Base-by-base conservation (phyloP, 1,140 invertebrate genomes). In the Chlorops oryzae region DNA sequence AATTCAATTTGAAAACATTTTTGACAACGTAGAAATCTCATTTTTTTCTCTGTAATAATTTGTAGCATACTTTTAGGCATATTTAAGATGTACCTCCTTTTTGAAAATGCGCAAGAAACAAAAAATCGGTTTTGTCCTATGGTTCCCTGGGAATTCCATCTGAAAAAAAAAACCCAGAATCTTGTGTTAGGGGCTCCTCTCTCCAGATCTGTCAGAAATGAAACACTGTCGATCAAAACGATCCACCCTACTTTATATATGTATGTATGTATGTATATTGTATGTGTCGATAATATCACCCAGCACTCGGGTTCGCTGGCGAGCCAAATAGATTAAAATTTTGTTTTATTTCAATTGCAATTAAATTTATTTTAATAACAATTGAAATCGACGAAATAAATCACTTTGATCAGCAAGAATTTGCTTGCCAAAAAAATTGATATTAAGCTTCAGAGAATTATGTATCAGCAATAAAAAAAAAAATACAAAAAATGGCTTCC, bases 11-110 rank as follows among this genome's bases (percentile, higher is more conserved):
- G 34, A 45, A 45, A 20, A 45, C 13, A 32, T 9, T 13, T 9
- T 39, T 20, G 34, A 18, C 5, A 45, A 32, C 13, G 28, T 45
- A 23, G 42, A 27, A 45, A 25, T 45, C 21, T 45, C 34, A 21
- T 45, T 45, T 45, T 24, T 45, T 45, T 45, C 7, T 32, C 13
- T 32, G 13, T 32, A 9, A 13, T 32, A 32, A 45, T 17, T 20
- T 21, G 42, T 28, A 5, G 3, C 27, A 21, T 45, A 2, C 24
- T 25, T 32, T 21, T 21, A 4, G 5, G 6, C 18, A 13, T 13
- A 28, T 45, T 44, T 23, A 28, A 24, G 20, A 28, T 24, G 25
- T 25, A 45, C 18, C 15, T 6, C 17, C 5, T 18, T 20, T 32
- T 28, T 25, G 6, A 9, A 18, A 32, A 21, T 32, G 42, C 27